Base-by-base conservation (phyloP, 2,113 vertebrate genomes). In the Halcyon senegalensis region DNA sequence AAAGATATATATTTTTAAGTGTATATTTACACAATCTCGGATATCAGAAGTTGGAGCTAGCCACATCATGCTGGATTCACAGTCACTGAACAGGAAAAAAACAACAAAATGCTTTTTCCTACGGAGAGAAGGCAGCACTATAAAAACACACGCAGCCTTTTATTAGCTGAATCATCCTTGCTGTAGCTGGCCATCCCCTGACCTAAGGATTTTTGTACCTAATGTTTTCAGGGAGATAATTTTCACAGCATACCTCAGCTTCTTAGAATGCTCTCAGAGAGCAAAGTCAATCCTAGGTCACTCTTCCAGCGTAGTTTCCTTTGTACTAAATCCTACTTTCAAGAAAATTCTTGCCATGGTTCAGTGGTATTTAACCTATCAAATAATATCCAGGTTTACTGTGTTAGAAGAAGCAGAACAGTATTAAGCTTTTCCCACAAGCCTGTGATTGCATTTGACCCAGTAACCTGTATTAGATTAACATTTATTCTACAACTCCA, bases 381-480 rank as follows among this genome's bases (percentile, higher is more conserved):
- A 98, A 98, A 98, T 98, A 98, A 98, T 98, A 98, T 98, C 98
- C 97, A 98, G 98, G 98, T 98, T 98, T 98, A 98, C 98, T 98
- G 98, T 98, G 98, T 98, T 98, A 98, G 98, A 98, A 98, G 97
- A 98, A 98, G 98, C 98, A 98, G 98, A 98, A 98, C 97, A 98
- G 98, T 98, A 98, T 98, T 98, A 98, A 98, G 98, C 97, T 98
- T 98, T 98, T 98, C 98, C 98, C 98, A 98, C 98, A 98, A 98
- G 98, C 97, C 98, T 98, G 97, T 98, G 98, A 98, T 98, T 98
- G 98, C 97, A 97, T 98, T 98, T 98, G 98, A 98, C 98, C 98
- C 98, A 98, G 97, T 98, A 98, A 98, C 98, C 98, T 98, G 98
- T 98, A 98, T 98, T 98, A 98, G 98, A 98, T 98, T 98, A 98